Evolutionary conservation across 2,113 vertebrate genomes (phyloP), one percentile per base, ranked within the genome.

Genomic region (Hippocampus barbouri): DNA sequence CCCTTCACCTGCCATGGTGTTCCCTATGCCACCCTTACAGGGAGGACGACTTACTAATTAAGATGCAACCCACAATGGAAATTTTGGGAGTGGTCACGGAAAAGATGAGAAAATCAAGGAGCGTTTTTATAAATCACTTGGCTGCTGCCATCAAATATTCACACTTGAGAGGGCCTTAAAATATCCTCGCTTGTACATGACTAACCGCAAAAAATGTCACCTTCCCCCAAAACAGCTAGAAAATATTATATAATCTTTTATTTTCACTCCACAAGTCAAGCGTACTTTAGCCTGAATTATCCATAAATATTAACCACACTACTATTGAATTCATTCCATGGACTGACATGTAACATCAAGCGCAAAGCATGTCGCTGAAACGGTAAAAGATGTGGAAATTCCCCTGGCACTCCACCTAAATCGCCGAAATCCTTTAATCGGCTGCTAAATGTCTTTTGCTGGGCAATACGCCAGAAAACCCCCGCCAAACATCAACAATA

Each of bases 81-180:
- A 81, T 73, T 80, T 77, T 81, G 80, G 69, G 75, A 73, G 72
- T 60, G 78, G 71, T 76, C 73, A 86, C 60, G 80, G 81, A 84
- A 86, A 85, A 76, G 68, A 71, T 70, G 70, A 60, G 21, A 83
- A 84, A 74, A 76, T 62, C 66, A 78, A 86, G 70, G 53, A 56
- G 27, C 63, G 30, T 1, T 77, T 81, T 76, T 75, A 69, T 75
- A 64, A 77, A 68, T 62, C 14, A 71, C 66, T 75, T 73, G 68
- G 67, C 66, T 70, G 69, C 40, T 57, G 25, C 45, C 47, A 59
- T 66, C 72, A 66, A 66, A 34, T 61, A 61, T 61, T 34, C 18
- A 30, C 59, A 61, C 25, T 61, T 61, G 59, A 61, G 27, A 61
- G 27, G 27, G 15, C 59, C 15, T 61, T 61, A 3, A 61, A 61